phyloP scores from a whole-genome alignment of 2,888 invertebrate genomes.

The Danaus chrysippus region DNA sequence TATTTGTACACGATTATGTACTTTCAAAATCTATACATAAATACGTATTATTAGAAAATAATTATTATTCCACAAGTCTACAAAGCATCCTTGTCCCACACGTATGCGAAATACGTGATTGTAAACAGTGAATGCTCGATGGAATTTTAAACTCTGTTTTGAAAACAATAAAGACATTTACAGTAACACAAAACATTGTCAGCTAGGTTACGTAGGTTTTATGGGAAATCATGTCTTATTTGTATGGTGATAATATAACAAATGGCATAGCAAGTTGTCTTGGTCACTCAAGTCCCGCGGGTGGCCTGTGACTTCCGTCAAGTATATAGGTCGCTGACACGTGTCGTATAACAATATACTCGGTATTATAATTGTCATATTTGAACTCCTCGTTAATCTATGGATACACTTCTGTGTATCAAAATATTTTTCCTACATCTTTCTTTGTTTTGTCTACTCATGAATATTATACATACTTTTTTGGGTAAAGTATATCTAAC shows the following conservation, averaged over 20 bases:
- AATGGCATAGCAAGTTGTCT: conserved; percentile 12
- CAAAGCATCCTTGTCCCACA: background rate
- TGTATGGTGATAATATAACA: background rate
- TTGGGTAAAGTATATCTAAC: too few species aligned
- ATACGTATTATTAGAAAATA: background rate
- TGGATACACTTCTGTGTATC: too few species aligned
- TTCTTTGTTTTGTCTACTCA: too few species aligned
- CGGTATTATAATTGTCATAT: background rate
- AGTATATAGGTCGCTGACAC: conserved; percentile 46
- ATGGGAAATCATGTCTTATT: background rate
- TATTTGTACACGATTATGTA: background rate
- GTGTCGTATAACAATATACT: conserved; percentile 28
- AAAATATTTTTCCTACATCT: too few species aligned
- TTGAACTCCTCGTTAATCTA: conserved; percentile 1
- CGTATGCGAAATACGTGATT: background rate
- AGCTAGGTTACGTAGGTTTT: background rate
- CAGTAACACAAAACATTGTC: conserved; percentile 1
- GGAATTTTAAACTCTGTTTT: conserved; percentile 1
- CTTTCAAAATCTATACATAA: background rate
- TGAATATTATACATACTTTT: too few species aligned
- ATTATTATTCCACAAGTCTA: background rate
- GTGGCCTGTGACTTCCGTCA: conserved; percentile 48
- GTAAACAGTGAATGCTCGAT: background rate
- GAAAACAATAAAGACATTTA: background rate
- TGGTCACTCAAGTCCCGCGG: conserved; percentile 39